Percentiles rank a stretch among this genome's conserved stretches.
Conservation (phyloP, 2,113 vertebrate species). For the Daphoenositta chrysoptera region DNA sequence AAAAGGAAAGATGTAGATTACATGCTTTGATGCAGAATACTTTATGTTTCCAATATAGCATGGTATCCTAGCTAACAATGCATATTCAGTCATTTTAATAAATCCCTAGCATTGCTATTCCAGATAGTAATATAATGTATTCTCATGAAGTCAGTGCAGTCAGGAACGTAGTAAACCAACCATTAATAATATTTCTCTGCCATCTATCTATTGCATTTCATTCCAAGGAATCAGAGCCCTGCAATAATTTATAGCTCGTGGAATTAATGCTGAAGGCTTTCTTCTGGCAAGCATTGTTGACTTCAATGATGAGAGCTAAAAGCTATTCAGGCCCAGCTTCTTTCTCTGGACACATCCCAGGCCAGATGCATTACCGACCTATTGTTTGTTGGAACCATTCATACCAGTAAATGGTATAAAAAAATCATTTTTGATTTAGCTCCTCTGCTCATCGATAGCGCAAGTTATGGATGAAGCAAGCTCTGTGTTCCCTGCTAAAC, state of each 20-base stretch:
- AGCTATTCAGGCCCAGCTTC: not conserved
- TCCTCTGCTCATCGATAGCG: not conserved
- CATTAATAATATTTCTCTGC: conserved; percentile 61
- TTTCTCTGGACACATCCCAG: not conserved
- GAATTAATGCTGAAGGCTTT: conserved; percentile 49
- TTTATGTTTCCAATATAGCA: conserved; percentile 78
- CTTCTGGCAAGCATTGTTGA: not conserved
- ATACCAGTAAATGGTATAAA: not conserved
- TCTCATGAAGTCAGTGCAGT: conserved; percentile 52
- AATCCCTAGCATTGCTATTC: conserved; percentile 62
- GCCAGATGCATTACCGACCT: not conserved
- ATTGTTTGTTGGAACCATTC: not conserved
- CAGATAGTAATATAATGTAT: conserved; percentile 63
- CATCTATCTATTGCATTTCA: conserved; percentile 43
- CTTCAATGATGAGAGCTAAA: not conserved
- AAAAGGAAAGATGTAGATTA: conserved; percentile 72
- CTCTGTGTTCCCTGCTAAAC: not conserved
- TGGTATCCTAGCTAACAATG: conserved; percentile 63
- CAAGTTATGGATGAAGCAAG: not conserved
- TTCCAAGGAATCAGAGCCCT: conserved; percentile 33
- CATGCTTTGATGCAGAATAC: conserved; percentile 73
- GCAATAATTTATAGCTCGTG: conserved; percentile 3
- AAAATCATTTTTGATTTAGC: not conserved
- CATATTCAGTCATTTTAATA: conserved; percentile 69
- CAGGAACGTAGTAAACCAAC: conserved; percentile 46